Evolutionary conservation across 1,140 invertebrate genomes (phyloP), one percentile per base, ranked within the genome.

Genomic region (Drosophila baimaii): DNA sequence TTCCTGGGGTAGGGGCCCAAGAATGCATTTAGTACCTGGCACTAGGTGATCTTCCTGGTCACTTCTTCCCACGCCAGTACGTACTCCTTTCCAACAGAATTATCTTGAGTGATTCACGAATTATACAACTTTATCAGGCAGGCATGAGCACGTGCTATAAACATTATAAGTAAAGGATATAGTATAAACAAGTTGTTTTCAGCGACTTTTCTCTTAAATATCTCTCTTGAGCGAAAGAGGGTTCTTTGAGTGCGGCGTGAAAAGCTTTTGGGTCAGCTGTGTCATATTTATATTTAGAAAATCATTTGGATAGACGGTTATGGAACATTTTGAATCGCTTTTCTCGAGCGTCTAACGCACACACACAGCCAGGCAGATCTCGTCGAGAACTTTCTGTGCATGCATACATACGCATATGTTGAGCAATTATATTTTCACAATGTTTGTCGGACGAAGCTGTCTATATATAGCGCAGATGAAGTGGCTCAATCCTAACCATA

Each of bases 271-370:
- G 12, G 59, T 47, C 37, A 63, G 64, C 55, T 57, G 58, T 68
- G 39, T 89, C 85, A 89, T 89, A 90, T 89, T 89, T 89, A 89
- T 89, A 89, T 89, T 89, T 89, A 89, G 84, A 89, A 89, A 64
- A 89, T 70, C 63, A 66, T 86, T 73, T 79, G 65, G 52, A 79
- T 82, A 23, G 31, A 63, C 77, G 62, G 69, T 84, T 89, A 89
- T 89, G 84, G 84, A 89, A 89, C 85, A 89, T 89, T 82, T 80
- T 47, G 76, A 62, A 82, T 70, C 51, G 51, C 49, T 72, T 64
- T 70, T 70, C 39, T 71, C 57, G 33, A 54, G 43, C 54, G 56
- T 37, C 58, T 17, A 12, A 63, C 33, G n/a, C 51, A 64, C 44
- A 35, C 72, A 77, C n/a, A 27, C n/a, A 41, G 2, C 21, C 52